Evolutionary conservation across 2,888 invertebrate genomes (phyloP), one percentile per base, ranked within the genome.

Genomic region (Vanessa cardui): DNA sequence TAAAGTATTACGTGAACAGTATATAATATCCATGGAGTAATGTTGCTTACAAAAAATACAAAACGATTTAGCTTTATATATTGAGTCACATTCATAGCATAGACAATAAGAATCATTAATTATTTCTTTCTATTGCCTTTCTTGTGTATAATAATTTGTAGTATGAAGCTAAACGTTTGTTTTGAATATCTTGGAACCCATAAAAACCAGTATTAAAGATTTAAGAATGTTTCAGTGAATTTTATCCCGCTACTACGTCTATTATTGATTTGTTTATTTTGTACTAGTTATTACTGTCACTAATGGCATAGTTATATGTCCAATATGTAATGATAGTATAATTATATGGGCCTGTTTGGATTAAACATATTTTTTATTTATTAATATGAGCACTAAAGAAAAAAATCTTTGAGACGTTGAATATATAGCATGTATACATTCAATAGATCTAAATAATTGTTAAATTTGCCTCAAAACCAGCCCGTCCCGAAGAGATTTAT

Each of bases 401-500:
- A 6, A 8, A 18, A n/a, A 9, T 9, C 9, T 39, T 9, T 39
- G 33, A 39, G 9, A 8, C 33, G 33, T 39, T 39, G 1, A 8
- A 8, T 39, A 39, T 39, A 39, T 8, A 9, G 12, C 12, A 39
- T 12, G 26, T 64, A 18, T 64, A 21, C n/a, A 58, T n/a, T 64
- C 21, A n/a, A 15, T 18, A 54, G 2, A 33, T 46, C 39, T 31
- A 16, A 18, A 49, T 64, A 47, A 21, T 64, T 39, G 6, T 64
- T 21, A 16, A 46, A 39, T 44, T 64, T 50, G 49, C 44, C 39
- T 50, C 49, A 31, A 39, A 64, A 44, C 39, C 44, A 58, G 58
- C 26, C 58, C 64, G 64, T 64, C 64, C 64, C 44, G 15, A 26
- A 15, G 26, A 64, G 9, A 64, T 49, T 52, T 31, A 26, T 44